These are phyloP conservation scores for Drosophila neonasuta DNA, from an alignment of 2,888 invertebrate species.

Conservation along the genomic window DNA sequence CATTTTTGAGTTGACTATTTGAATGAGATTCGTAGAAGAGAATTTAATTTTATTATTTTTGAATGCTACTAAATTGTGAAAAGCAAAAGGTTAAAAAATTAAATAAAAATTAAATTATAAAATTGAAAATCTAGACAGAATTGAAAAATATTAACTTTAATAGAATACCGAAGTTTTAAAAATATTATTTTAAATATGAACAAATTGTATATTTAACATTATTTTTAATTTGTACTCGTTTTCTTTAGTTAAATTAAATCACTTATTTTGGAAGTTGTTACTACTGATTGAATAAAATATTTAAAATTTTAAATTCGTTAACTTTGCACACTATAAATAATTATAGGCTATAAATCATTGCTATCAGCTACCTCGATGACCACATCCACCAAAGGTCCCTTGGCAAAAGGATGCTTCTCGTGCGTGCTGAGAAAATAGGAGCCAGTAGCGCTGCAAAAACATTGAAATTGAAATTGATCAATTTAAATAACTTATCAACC, in stretches of 20 bases:
- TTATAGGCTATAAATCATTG: background rate
- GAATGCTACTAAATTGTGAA: background rate
- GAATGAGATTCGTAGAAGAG: too few relatives aligned
- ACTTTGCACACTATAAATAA: background rate
- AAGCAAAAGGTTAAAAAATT: too few relatives aligned
- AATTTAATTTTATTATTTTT: background rate
- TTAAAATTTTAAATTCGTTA: background rate
- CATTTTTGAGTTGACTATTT: too few relatives aligned
- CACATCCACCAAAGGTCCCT: constrained; percentile 59
- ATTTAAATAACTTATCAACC: background rate
- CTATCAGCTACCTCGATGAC: constrained; percentile 53
- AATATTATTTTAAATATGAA: background rate
- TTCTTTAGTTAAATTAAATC: background rate
- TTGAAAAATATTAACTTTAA: too few relatives aligned
- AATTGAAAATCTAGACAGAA: too few relatives aligned
- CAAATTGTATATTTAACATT: too few relatives aligned
- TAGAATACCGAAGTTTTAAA: too few relatives aligned
- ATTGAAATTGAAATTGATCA: constrained; percentile 1
- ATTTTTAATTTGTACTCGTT: background rate
- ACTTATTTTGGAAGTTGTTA: too few relatives aligned
- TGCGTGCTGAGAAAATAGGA: constrained; percentile 83
- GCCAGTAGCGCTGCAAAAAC: constrained; percentile 82
- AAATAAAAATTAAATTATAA: too few relatives aligned
- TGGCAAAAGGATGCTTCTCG: constrained; percentile 66
- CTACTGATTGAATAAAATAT: too few relatives aligned